Base-by-base conservation (phyloP, 2,113 vertebrate genomes). In the Alouatta palliata region DNA sequence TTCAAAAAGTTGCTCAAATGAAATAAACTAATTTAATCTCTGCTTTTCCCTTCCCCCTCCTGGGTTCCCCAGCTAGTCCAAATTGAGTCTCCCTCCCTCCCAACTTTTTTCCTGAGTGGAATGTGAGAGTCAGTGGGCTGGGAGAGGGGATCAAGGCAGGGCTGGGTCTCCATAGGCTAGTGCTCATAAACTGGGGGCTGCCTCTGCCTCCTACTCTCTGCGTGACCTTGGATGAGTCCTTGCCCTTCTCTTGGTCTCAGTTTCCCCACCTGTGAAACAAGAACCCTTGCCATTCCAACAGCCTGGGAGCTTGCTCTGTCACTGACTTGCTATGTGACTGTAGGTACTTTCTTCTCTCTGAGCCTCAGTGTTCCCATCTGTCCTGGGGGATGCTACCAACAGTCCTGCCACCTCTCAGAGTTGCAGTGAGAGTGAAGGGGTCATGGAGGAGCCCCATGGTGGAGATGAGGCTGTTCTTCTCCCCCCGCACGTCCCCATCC, bases 1-100 rank as follows among this genome's bases (percentile, higher is more conserved):
- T 98, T 98, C 96, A 98, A 97, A 97, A 98, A 97, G 96, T 97
- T 98, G 97, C 96, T 98, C 92, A 98, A 98, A 98, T 96, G 96
- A 98, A 98, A 98, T 96, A 98, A 95, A 98, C 97, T 96, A 98
- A 98, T 96, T 98, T 98, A 97, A 98, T 98, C 98, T 97, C 95
- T 95, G 93, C 64, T 77, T 87, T 96, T 70, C 90, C 92, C 77
- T 61, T 11, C 81, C 90, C 23, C 40, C 82, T 96, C 93, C 71
- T 91, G 87, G 95, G 95, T 81, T 95, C 17, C 23, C n/a, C 19
- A 56, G 94, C 90, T 97, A 79, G 85, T 81, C 83, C 68, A 35
- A 58, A 43, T 89, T 23, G 25, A 95, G 95, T 97, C 93, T 76
- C 14, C 90, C 68, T 23, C 73, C 45, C 54, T 79, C 37, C 11